Percentiles rank a stretch among this genome's conserved stretches.
Conservation (phyloP, 2,888 invertebrate genomes). For the Andrena trimmerana region DNA sequence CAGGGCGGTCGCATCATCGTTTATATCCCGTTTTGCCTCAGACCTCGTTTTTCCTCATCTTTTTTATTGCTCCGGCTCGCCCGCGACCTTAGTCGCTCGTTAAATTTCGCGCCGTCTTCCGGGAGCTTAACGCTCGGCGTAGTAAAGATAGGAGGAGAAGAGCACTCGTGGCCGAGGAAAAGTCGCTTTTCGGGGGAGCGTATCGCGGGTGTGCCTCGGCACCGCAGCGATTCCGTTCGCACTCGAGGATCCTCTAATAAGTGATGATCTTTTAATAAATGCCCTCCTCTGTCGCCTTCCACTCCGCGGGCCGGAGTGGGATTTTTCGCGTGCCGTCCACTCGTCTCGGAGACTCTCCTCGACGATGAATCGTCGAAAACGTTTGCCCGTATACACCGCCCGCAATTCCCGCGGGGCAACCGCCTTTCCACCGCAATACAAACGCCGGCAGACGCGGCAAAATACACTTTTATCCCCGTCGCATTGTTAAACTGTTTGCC, state of each 20-base stretch:
- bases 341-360: constrained; percentile 23
- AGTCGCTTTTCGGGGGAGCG: constrained; percentile 42
- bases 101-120: constrained; percentile 68
- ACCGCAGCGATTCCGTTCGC: constrained; percentile 44
- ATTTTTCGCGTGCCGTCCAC: constrained; percentile 39
- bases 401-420: constrained; percentile 26
- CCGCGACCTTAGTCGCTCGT: constrained; percentile 63
- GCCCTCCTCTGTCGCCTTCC: constrained; percentile 30
- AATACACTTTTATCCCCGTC: constrained; percentile 21
- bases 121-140: constrained; percentile 63
- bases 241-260: constrained; percentile 52
- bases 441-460: background rate
- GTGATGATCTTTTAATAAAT: constrained; percentile 64
- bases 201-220: constrained; percentile 2
- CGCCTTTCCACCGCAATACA: background rate
- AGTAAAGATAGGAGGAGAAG: constrained; percentile 59
- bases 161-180: constrained; percentile 50
- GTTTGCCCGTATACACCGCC: constrained; percentile 9
- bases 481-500: constrained; percentile 11
- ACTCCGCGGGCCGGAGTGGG: background rate
- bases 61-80: constrained; percentile 52
- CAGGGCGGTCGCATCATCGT: constrained; percentile 45
- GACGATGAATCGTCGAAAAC: constrained; percentile 35
- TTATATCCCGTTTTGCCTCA: constrained; percentile 57
- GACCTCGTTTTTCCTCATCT: constrained; percentile 53